Evolutionary conservation across 1,140 invertebrate genomes (phyloP), one percentile per base, ranked within the genome.

Genomic region (Microplitis mediator): DNA sequence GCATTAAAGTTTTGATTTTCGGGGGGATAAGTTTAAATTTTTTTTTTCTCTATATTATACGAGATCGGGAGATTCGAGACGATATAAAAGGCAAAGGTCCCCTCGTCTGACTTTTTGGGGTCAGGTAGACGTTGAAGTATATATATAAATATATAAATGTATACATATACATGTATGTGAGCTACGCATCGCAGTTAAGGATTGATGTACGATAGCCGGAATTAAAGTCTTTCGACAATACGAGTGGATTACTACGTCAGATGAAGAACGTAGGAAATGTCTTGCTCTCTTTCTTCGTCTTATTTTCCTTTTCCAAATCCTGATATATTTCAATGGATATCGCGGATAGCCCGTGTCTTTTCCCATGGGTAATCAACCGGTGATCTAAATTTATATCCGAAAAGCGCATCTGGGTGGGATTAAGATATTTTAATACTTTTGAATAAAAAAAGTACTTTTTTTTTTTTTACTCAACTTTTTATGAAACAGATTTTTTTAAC

Each of bases 191-290:
- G 4, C 62, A 45, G 39, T 64, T 50, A 45, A 64, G 62, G 45
- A 64, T 64, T 64, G 62, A 64, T 50, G 62, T 45, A 62, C 62
- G 39, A 64, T 51, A 64, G 62, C 23, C 34, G 39, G 62, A 64
- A 64, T 64, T 64, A 64, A 64, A 64, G 62, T 64, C 35, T 64
- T 23, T 35, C 39, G 14, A 64, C 62, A 64, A 64, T 64, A 14
- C 13, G 35, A 62, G 62, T 64, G 62, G 62, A 64, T 64, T 64
- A 64, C 16, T 6, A 45, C 6, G 39, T 64, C 39, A 5, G 6
- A 23, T 35, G 31, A 36, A 45, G 62, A 64, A 16, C 62, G 36
- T 4, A 45, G 62, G 16, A 64, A 64, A 64, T 50, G 62, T 64
- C 62, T 64, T 36, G 23, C 36, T 35, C 62, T 64, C 39, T 45